Percentiles rank a stretch among this genome's conserved stretches.
These are phyloP conservation scores for Eupristina koningsbergeri DNA, from an alignment of 1,140 invertebrate species.

Conservation along the genomic window DNA sequence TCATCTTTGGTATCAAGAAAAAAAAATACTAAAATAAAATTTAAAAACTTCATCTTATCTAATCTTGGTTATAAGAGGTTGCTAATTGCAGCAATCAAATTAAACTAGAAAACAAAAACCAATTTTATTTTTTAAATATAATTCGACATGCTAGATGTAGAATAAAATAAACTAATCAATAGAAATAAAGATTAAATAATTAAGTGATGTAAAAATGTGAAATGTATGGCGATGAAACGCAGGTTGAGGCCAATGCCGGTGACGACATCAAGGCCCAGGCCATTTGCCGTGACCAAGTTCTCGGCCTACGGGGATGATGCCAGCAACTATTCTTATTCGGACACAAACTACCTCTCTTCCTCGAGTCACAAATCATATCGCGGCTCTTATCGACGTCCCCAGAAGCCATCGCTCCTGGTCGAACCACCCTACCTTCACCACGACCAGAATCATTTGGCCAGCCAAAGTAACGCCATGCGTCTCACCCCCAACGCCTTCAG, in stretches of 20 bases:
- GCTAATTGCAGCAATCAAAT: too few species aligned
- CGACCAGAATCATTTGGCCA: slow-evolving; percentile 47
- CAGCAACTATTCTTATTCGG: slow-evolving; percentile 50
- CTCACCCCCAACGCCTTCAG: slow-evolving; percentile 33
- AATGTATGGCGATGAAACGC: slow-evolving; percentile 12
- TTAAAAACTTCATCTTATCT: too few species aligned
- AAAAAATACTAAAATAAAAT: too few species aligned
- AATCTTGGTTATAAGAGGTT: too few species aligned
- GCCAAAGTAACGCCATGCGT: slow-evolving; percentile 8
- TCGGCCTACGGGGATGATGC: slow-evolving; percentile 38
- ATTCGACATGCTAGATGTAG: too few species aligned
- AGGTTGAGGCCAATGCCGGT: slow-evolving; percentile 54
- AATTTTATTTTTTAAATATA: too few species aligned
- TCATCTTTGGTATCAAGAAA: too few species aligned
- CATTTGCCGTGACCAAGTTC: slow-evolving; percentile 50
- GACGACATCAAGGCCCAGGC: slow-evolving; percentile 55
- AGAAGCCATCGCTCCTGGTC: slow-evolving; percentile 30
- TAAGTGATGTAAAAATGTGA: not conserved
- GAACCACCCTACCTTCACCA: slow-evolving; percentile 47
- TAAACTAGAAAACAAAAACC: too few species aligned
- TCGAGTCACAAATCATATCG: slow-evolving; percentile 31
- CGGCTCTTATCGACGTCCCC: slow-evolving; percentile 27
- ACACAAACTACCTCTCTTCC: slow-evolving; percentile 56
- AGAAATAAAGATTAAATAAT: too few species aligned
- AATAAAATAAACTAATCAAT: too few species aligned